Percentiles rank a stretch among this genome's conserved stretches.
These are phyloP conservation scores for Schrankia costaestrigalis DNA, from an alignment of 2,888 invertebrate species.

Conservation along the genomic window DNA sequence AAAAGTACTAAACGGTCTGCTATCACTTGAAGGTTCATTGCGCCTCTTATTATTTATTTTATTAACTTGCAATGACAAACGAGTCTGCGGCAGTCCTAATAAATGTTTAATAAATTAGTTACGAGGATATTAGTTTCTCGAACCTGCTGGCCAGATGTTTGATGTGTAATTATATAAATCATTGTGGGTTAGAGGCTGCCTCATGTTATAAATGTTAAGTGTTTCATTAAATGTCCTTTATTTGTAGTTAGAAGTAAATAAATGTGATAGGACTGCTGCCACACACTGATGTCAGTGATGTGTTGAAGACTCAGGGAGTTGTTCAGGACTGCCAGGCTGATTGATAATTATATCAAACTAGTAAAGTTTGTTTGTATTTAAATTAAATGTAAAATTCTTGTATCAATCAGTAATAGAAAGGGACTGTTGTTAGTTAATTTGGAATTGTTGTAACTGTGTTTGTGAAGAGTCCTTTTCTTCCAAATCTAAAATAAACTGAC, in stretches of 20 bases:
- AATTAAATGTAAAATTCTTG: slow-evolving; percentile 49
- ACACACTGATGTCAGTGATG: slow-evolving; percentile 43
- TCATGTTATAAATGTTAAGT: slow-evolving; percentile 43
- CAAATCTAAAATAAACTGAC: slow-evolving; percentile 57
- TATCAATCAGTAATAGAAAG: slow-evolving; percentile 46
- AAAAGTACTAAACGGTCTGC: slow-evolving; percentile 53
- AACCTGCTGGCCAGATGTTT: slow-evolving; percentile 50
- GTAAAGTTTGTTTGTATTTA: slow-evolving; percentile 41
- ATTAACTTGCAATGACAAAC: slow-evolving; percentile 48
- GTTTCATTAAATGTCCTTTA: slow-evolving; percentile 68
- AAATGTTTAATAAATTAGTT: slow-evolving; percentile 24
- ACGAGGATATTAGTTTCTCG: slow-evolving; percentile 29
- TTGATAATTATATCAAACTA: slow-evolving; percentile 37
- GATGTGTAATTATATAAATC: slow-evolving; percentile 36
- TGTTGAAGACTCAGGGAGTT: slow-evolving; percentile 13
- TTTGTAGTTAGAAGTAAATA: slow-evolving; percentile 55
- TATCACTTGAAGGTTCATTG: slow-evolving; percentile 56
- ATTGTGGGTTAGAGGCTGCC: slow-evolving; percentile 31
- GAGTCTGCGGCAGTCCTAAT: slow-evolving; percentile 61
- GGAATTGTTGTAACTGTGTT: slow-evolving; percentile 52
- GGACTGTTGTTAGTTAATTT: slow-evolving; percentile 48
- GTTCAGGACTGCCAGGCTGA: slow-evolving; percentile 37
- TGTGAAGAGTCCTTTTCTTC: slow-evolving; percentile 53
- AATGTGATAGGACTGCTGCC: slow-evolving; percentile 69
- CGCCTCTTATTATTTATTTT: slow-evolving; percentile 54